These are phyloP conservation scores for Idaea biselata DNA, from an alignment of 2,888 invertebrate genomes.

Conservation along the genomic window DNA sequence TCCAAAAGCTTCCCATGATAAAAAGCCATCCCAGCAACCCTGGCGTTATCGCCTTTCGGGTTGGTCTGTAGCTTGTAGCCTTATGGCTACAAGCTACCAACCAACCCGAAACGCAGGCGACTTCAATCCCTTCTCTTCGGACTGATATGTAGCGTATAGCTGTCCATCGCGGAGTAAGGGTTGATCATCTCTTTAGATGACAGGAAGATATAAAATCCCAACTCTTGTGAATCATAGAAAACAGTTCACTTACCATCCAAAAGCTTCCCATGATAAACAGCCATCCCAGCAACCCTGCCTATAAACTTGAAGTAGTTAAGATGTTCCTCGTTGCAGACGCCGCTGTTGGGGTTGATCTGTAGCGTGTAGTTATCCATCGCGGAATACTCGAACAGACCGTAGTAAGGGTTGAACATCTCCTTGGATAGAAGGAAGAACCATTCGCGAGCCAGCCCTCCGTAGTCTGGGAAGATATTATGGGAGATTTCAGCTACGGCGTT, in stretches of 20 bases:
- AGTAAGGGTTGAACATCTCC: slow-evolving; percentile 99
- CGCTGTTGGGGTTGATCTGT: slow-evolving; percentile 99
- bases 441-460: slow-evolving; percentile 97
- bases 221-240: too few relatives aligned
- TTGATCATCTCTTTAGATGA: too few relatives aligned
- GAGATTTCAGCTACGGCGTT: too few relatives aligned
- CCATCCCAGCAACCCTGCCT: slow-evolving; percentile 99
- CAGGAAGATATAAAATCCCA: too few relatives aligned
- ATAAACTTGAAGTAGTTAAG: slow-evolving; percentile 99
- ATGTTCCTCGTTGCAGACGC: slow-evolving; percentile 98
- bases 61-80: too few relatives aligned
- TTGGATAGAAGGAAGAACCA: slow-evolving; percentile 99
- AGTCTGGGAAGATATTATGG: slow-evolving; percentile 82
- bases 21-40: too few relatives aligned
- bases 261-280: slow-evolving; percentile 98
- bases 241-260: slow-evolving; percentile 87
- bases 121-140: too few relatives aligned
- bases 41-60: slow-evolving; percentile 98
- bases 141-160: too few relatives aligned
- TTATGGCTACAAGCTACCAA: too few relatives aligned
- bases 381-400: slow-evolving; percentile 99
- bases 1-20: too few relatives aligned
- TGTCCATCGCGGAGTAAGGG: too few relatives aligned
- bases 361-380: slow-evolving; percentile 99
- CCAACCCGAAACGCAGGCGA: too few relatives aligned